Evolutionary conservation across 2,888 invertebrate genomes (phyloP), one percentile per base, ranked within the genome.

Genomic region (Aphidoletes aphidimyza): DNA sequence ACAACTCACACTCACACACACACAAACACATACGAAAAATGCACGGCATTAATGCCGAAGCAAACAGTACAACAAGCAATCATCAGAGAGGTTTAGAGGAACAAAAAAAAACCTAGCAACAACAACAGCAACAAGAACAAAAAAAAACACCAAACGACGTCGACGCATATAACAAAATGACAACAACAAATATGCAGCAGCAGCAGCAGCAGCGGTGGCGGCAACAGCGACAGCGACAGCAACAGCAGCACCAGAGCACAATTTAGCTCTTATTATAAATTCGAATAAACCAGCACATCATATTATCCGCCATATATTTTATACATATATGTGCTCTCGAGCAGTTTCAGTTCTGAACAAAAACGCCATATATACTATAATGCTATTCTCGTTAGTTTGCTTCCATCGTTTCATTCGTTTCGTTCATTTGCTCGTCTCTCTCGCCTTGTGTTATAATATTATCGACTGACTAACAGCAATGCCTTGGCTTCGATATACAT

Each of bases 231-330:
- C 69, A 34, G 69, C 11, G 69, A 14, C 54, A 26, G 54, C 22
- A 26, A 5, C 26, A 14, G 69, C 26, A 34, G 69, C 69, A 69
- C 30, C 69, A 34, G 69, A 2, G 69, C 30, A 69, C 69, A 69
- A 69, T 69, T 69, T 69, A 69, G 69, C 69, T 69, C 69, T 69
- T 69, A 69, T 69, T 69, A 69, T 69, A 69, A 69, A 69, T 69
- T 69, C 69, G 69, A 69, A 69, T 69, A 69, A 69, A 69, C 69
- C 69, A 69, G 69, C 69, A 69, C 69, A 69, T 69, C 69, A 69
- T 69, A 69, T 69, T 69, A 69, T 69, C 69, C 69, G 69, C 69
- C 69, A 69, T 69, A 69, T 69, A 69, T 69, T 69, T 69, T 69
- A 69, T 69, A 69, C 69, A 69, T 69, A 69, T 69, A 69, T 69